A percentile compares a stretch with the other conserved stretches of the same genome.
Evolutionary conservation across 2,797 vertebrate species (phyloP).

Genomic region (Schizopygopsis pylzovi): DNA sequence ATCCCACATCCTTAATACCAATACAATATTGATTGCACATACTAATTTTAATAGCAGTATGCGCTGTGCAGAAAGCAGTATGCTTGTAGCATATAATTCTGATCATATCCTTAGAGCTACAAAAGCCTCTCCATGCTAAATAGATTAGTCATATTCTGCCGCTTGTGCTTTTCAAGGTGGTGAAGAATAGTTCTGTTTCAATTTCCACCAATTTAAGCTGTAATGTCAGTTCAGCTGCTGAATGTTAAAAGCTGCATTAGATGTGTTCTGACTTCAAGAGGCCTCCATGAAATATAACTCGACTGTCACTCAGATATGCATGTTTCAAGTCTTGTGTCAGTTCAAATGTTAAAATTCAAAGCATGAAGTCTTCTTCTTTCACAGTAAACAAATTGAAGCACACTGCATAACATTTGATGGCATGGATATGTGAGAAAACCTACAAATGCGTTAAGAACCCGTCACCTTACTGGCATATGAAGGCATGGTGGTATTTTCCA

Average conservation of each 20-base stretch:
- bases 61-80: not conserved
- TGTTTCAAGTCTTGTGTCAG: slow-evolving; percentile 22
- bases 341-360: slow-evolving; percentile 50
- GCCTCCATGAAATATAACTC: slow-evolving; percentile 45
- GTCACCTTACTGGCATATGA: not conserved
- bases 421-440: slow-evolving; percentile 3
- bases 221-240: slow-evolving; percentile 51
- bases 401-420: not conserved
- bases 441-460: not conserved
- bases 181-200: slow-evolving; percentile 54
- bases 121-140: slow-evolving; percentile 47
- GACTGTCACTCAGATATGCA: slow-evolving; percentile 26
- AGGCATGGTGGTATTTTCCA: not conserved
- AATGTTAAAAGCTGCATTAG: slow-evolving; percentile 58
- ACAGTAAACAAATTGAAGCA: not conserved
- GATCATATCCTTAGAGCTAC: slow-evolving; percentile 17
- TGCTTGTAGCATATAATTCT: not conserved
- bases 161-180: slow-evolving; percentile 28
- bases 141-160: slow-evolving; percentile 48
- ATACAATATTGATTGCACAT: not conserved
- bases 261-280: slow-evolving; percentile 46
- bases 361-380: not conserved
- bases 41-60: not conserved
- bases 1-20: no score
- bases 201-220: slow-evolving; percentile 45